Evolutionary conservation across 92 coral and sea anemone genomes (phyloP), one percentile per base, ranked within the genome.

Genomic region (Epizoanthus stellaris): DNA sequence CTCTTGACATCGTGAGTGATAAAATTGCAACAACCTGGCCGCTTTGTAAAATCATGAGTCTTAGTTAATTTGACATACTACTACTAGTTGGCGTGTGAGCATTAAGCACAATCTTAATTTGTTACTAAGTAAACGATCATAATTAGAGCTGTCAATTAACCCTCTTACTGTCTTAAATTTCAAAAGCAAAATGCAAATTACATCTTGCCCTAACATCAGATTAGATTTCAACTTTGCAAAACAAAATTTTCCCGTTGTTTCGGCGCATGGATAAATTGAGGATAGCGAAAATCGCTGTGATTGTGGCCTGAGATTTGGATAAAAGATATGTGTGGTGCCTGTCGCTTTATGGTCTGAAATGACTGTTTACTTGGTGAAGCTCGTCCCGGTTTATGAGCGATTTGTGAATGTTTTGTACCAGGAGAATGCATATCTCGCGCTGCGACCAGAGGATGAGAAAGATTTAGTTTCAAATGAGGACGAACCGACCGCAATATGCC

Each of bases 131-230:
- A 76, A 60, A 58, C 65, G 9, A 59, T 59, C 40, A 36, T 60
- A 43, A 76, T 76, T 17, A n/a, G 57, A 21, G 72, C 73, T 79
- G 83, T 79, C 83, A 79, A 42, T 79, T 62, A 79, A 36, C 21
- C 79, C 43, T 73, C 47, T 73, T 73, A 72, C 53, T 19, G 42
- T 19, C 6, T 25, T 57, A 67, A 57, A 75, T 75, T 77, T 77
- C 82, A 42, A 42, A 62, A 62, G 58, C 82, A 77, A 39, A 79
- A 79, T 79, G 71, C 83, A 79, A 79, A 79, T 63, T 15, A 39
- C 7, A 43, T 75, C 38, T 75, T 75, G 47, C 20, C 36, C 80
- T 9, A 20, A 60, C 6, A 38, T 56, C 20, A 79, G 83, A 79
- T 79, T 79, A 21, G 16, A 79, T 63, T 40, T 43, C 57, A 79